These are phyloP conservation scores for Limnephilus auricula DNA, from an alignment of 2,888 invertebrate species.

Conservation along the genomic window DNA sequence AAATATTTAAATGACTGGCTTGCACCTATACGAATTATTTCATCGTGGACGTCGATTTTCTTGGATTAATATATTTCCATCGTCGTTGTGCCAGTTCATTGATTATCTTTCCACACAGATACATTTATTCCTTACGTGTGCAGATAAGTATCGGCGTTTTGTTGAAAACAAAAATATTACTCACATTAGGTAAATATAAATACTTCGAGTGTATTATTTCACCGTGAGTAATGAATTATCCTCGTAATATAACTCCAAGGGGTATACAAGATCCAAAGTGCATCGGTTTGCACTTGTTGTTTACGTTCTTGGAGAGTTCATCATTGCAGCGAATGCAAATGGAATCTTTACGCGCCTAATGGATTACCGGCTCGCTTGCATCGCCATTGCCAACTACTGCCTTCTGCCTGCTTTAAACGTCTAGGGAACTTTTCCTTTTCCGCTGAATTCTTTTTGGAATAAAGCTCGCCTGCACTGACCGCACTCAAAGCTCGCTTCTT, in stretches of 20 bases:
- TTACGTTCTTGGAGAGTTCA: background rate
- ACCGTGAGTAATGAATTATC: background rate
- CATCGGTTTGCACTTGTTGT: background rate
- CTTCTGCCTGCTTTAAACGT: background rate
- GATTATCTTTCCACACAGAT: background rate
- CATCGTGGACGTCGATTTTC: background rate
- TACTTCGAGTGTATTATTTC: background rate
- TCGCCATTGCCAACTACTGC: background rate
- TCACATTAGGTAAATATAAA: background rate
- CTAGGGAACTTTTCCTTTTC: background rate
- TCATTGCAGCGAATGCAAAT: background rate
- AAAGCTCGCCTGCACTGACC: background rate
- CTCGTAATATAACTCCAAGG: background rate
- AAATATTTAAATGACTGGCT: no score
- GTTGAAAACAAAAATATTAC: background rate
- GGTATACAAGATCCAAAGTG: background rate
- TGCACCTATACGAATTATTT: no score
- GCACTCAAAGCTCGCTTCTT: background rate
- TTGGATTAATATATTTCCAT: background rate
- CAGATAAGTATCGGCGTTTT: background rate
- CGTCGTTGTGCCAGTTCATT: background rate
- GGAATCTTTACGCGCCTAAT: conserved; percentile 2
- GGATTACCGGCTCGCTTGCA: background rate
- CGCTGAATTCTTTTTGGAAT: background rate
- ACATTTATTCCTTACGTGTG: background rate